Base-by-base conservation (phyloP, 2,888 invertebrate genomes). In the Drosophila fungiperda region DNA sequence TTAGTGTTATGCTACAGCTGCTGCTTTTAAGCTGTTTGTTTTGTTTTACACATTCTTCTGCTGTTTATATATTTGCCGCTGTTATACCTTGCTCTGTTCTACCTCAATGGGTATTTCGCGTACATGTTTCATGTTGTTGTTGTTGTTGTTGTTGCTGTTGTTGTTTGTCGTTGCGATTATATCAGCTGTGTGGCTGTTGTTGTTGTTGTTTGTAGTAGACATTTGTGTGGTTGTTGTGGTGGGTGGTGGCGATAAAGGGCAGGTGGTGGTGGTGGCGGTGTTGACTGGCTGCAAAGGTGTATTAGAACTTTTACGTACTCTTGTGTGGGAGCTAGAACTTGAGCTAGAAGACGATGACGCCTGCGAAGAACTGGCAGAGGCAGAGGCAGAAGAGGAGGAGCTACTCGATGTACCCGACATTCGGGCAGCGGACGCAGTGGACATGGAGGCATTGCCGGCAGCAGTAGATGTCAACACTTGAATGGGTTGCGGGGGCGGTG, bases 91-190 rank as follows among this genome's bases (percentile, higher is more conserved):
- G 76, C 87, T 90, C 73, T 92, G 91, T 78, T 92, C 92, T 73
- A 93, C 93, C 87, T 92, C 93, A 62, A 93, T 93, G 65, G 93
- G 93, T 72, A 93, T 93, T 90, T 93, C 93, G 60, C 93, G 93
- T 53, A 93, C 80, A 76, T 91, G 82, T 87, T 87, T 84, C 53
- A 63, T 69, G 54, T 67, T 78, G 75, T 80, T 76, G 77, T 68
- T 87, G 76, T 76, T 85, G 76, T 77, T 83, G 81, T 63, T 80
- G 80, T 68, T 81, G 76, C 65, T 69, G 67, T 61, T 63, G 62
- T 50, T 38, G 78, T 66, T 84, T 84, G 82, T 68, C 79, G 78
- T 73, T 83, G 78, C 59, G 33, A 66, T 55, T 66, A 48, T 72
- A 68, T 68, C 67, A 62, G 73, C 59, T 52, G 62, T 54, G 64